Percentiles rank a stretch among this genome's conserved stretches.
Conservation (phyloP, 2,888 invertebrate genomes). For the Gnatocerus cornutus region DNA sequence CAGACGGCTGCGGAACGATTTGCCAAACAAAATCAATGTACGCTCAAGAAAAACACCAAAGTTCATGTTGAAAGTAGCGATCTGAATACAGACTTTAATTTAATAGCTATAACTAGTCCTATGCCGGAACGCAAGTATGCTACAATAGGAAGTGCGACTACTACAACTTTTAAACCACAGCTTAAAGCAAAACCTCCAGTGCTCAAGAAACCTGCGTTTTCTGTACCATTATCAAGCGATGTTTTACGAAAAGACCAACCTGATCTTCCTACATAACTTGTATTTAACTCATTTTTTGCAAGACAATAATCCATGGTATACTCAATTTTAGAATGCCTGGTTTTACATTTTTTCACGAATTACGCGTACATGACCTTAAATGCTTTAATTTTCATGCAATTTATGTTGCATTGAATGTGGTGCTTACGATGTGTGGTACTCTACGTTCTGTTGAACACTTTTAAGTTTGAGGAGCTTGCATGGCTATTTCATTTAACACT, state of each 20-base stretch:
- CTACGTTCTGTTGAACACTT: slow-evolving; percentile 14
- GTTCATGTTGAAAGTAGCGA: slow-evolving; percentile 64
- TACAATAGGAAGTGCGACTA: slow-evolving; percentile 62
- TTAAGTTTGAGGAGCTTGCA: slow-evolving; percentile 28
- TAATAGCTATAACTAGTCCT: slow-evolving; percentile 65
- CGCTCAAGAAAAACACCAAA: slow-evolving; percentile 81
- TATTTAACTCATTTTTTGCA: slow-evolving; percentile 10
- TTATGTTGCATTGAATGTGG: slow-evolving; percentile 39
- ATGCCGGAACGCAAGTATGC: slow-evolving; percentile 66
- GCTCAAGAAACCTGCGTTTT: slow-evolving; percentile 79
- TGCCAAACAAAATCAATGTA: slow-evolving; percentile 86
- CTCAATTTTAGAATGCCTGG: slow-evolving; percentile 20
- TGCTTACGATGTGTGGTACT: slow-evolving; percentile 29
- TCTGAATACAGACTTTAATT: slow-evolving; percentile 55
- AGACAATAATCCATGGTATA: slow-evolving; percentile 42
- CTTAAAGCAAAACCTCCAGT: slow-evolving; percentile 88
- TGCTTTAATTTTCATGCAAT: slow-evolving; percentile 19
- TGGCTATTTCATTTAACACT: slow-evolving; percentile 31
- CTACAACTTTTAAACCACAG: slow-evolving; percentile 78
- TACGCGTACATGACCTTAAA: neutral
- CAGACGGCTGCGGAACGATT: slow-evolving; percentile 85
- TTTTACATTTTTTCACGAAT: slow-evolving; percentile 18
- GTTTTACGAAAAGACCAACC: slow-evolving; percentile 62
- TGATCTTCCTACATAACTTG: slow-evolving; percentile 61
- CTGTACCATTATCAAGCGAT: slow-evolving; percentile 69